Conservation (phyloP, 2,113 vertebrate genomes). For the Cheilinus undulatus region DNA sequence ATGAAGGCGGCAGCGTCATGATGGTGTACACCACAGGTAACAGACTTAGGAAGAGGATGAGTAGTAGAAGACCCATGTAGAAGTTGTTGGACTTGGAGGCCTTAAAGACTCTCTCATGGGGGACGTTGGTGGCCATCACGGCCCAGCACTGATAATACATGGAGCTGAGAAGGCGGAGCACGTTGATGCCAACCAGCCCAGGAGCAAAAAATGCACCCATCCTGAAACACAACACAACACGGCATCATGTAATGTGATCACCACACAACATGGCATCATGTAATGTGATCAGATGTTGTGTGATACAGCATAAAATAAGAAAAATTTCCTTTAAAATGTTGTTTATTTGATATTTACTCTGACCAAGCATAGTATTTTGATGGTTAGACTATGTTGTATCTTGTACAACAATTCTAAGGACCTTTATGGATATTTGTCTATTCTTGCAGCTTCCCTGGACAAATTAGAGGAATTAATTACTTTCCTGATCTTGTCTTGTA, state of each 20-base stretch:
- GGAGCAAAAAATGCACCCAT: conserved; percentile 99
- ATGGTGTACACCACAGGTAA: conserved; percentile 97
- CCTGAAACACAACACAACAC: conserved; percentile 63
- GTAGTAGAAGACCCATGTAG: conserved; percentile 96
- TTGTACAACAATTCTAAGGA: too few relatives aligned
- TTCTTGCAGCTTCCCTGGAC: too few relatives aligned
- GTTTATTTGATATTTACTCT: too few relatives aligned
- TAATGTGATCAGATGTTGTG: neutral
- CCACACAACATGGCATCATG: neutral
- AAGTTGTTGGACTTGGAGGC: conserved; percentile 99
- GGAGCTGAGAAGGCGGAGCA: conserved; percentile 94
- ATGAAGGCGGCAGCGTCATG: conserved; percentile 96
- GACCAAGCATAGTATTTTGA: too few relatives aligned
- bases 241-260: neutral
- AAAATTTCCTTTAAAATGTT: neutral
- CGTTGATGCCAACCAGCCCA: conserved; percentile 95
- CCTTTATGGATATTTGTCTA: too few relatives aligned
- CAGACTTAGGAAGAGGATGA: conserved; percentile 97
- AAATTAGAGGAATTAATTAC: too few relatives aligned
- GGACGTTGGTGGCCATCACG: conserved; percentile 97
- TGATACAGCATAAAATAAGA: neutral
- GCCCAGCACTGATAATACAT: conserved; percentile 99
- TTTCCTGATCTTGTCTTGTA: too few relatives aligned
- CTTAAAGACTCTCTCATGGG: conserved; percentile 96
- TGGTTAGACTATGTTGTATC: too few relatives aligned